Conservation (phyloP, 2,797 vertebrate species). For the Eulemur albifrons region DNA sequence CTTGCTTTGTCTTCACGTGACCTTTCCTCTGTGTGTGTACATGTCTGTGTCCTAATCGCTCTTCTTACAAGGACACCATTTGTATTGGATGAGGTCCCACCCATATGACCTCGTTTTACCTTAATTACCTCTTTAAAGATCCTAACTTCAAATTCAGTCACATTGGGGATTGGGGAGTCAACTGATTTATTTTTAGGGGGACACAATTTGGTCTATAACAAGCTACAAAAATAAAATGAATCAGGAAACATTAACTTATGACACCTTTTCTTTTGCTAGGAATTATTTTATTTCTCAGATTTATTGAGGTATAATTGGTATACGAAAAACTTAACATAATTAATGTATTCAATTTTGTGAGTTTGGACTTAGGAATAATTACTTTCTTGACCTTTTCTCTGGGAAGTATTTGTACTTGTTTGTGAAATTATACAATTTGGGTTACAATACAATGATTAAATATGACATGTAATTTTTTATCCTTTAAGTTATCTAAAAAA, state of each 20-base stretch:
- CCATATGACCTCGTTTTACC: neutral
- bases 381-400: neutral
- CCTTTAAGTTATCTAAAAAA: neutral
- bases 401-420: neutral
- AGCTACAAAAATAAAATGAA: neutral
- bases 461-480: neutral
- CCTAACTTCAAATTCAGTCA: neutral
- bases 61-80: too few species aligned
- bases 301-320: neutral
- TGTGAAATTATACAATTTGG: neutral
- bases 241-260: neutral
- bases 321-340: neutral
- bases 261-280: neutral
- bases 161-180: neutral
- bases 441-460: slow-evolving; percentile 4
- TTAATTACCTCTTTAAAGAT: neutral
- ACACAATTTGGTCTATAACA: neutral
- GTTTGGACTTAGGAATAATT: neutral
- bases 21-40: neutral
- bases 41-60: neutral
- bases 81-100: neutral
- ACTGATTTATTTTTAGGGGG: neutral
- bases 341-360: neutral
- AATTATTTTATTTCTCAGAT: neutral
- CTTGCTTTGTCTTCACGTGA: neutral